Percentiles rank a stretch among this genome's conserved stretches.
These are phyloP conservation scores for Noctua pronuba DNA, from an alignment of 2,888 invertebrate genomes.

Conservation along the genomic window DNA sequence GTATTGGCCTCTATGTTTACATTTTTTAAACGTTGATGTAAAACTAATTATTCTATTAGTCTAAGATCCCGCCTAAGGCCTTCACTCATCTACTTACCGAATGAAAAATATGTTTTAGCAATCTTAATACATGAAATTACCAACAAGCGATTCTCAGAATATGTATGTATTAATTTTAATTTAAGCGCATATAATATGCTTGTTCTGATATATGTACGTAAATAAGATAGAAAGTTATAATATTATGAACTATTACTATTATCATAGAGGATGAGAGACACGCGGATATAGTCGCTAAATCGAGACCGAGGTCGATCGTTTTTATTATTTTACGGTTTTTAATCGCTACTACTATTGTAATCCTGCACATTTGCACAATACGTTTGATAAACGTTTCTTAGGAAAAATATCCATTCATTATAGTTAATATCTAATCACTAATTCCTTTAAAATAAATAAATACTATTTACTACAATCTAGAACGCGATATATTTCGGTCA, in stretches of 20 bases:
- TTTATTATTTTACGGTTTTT: background rate
- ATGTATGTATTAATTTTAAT: background rate
- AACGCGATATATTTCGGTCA: background rate
- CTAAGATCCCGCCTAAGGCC: background rate
- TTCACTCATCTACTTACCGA: background rate
- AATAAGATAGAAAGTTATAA: background rate
- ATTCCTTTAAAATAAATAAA: background rate
- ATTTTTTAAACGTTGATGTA: background rate
- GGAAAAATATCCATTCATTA: background rate
- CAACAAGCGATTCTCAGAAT: too few species aligned
- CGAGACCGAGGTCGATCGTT: background rate
- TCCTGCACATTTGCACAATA: background rate
- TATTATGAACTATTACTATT: background rate
- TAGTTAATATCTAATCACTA: background rate
- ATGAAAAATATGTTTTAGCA: too few species aligned
- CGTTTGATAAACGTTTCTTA: background rate
- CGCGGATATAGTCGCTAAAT: constrained; percentile 9
- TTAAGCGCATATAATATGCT: background rate
- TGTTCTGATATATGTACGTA: background rate
- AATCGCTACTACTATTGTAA: background rate
- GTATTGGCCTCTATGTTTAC: background rate
- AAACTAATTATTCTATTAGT: background rate
- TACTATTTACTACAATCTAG: background rate
- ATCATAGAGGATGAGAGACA: background rate
- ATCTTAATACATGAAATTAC: background rate